Base-by-base conservation (phyloP, 2,888 invertebrate genomes). In the Cactoblastis cactorum region DNA sequence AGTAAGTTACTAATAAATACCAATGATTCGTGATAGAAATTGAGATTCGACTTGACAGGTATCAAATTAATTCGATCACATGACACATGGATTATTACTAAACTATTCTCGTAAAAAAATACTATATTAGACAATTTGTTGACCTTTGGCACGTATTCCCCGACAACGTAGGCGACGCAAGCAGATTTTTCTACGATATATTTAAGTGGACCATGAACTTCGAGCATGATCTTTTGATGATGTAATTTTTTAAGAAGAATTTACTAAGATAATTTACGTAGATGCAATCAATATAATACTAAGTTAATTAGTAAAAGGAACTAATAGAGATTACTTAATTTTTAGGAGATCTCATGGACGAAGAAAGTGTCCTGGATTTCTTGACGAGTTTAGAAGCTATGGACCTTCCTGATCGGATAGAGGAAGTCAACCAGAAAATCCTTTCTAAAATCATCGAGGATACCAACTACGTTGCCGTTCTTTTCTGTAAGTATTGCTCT, bases 381-480 rank as follows among this genome's bases (percentile, higher is more conserved):
- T 91, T 97, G 70, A 97, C 97, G 71, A 97, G 97, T 77, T 92
- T 97, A 72, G 97, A 97, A 91, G 96, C 97, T 63, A 97, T 97
- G 96, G 97, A 97, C 80, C 91, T 96, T 72, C 97, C 97, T 45
- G 97, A 97, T 88, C 93, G 97, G 82, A 97, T 97, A 83, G 97
- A 97, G 91, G 97, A 97, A 91, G 97, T 97, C 49, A 97, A 97
- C 80, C 92, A 96, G 57, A 96, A 96, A 83, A 96, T 97, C 71
- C 91, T 97, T 60, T 92, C 93, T 54, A 97, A 97, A 88, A 96
- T 97, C 71, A 95, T 97, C 59, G 96, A 96, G 80, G 97, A 97
- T 64, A 96, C 96, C 18, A 95, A 96, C 67, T 97, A 95, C 78
- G 96, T 97, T 63, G 97, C 97, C 51, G 97, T 97, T 64, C 92